Conservation (phyloP, 2,797 vertebrate species). For the Epinephelus malabaricus region DNA sequence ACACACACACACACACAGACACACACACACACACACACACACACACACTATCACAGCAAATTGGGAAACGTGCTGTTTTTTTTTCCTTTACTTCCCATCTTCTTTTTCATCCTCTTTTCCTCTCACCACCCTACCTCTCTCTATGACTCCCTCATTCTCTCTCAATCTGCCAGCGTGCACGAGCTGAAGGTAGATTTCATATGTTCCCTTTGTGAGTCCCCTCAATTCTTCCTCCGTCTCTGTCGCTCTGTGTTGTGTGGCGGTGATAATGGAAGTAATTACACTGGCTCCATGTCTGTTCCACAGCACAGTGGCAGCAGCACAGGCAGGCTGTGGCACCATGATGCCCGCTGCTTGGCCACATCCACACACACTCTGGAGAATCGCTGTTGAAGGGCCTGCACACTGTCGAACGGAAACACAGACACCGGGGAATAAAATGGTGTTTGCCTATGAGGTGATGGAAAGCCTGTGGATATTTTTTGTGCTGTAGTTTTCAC, state of each 20-base stretch:
- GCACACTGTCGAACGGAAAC: slow-evolving; percentile 29
- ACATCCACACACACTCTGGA: slow-evolving; percentile 47
- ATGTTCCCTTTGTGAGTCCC: slow-evolving; percentile 58
- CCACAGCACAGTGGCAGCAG: slow-evolving; percentile 59
- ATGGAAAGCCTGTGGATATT: slow-evolving; percentile 53
- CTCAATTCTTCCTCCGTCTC: slow-evolving; percentile 50
- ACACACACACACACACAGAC: neutral
- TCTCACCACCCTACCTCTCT: slow-evolving; percentile 33
- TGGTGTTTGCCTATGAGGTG: slow-evolving; percentile 37
- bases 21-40: neutral
- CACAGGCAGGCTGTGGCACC: slow-evolving; percentile 54
- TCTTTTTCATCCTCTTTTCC: slow-evolving; percentile 30
- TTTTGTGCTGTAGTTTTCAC: slow-evolving; percentile 49
- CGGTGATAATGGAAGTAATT: slow-evolving; percentile 83
- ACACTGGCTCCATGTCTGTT: slow-evolving; percentile 73
- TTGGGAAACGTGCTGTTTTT: no score
- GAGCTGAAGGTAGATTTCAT: slow-evolving; percentile 59
- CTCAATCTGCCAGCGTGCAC: slow-evolving; percentile 32
- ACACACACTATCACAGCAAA: neutral
- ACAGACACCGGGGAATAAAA: slow-evolving; percentile 37
- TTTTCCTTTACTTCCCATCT: neutral
- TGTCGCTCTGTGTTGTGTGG: slow-evolving; percentile 66
- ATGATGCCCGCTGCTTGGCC: slow-evolving; percentile 45
- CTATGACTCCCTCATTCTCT: slow-evolving; percentile 42
- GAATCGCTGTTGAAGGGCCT: slow-evolving; percentile 53